Percentiles rank a stretch among this genome's conserved stretches.
Evolutionary conservation across 2,113 vertebrate species (phyloP).

Genomic region (Phalacrocorax pelagicus): DNA sequence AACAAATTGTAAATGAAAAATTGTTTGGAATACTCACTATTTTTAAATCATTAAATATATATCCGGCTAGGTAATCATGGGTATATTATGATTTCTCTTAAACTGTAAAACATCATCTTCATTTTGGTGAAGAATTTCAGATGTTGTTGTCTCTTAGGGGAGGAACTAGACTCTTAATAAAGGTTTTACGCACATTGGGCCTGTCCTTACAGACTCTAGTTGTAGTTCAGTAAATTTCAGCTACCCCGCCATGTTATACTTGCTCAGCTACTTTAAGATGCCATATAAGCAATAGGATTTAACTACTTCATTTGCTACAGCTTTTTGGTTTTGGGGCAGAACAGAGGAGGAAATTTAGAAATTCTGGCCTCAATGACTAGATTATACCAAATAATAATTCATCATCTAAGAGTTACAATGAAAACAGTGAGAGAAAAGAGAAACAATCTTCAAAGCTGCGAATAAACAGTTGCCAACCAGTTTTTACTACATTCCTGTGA

Average conservation of each 20-base stretch:
- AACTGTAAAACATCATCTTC: not conserved
- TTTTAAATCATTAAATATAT: constrained; percentile 10
- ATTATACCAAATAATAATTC: not conserved
- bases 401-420: not conserved
- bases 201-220: not conserved
- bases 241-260: not conserved
- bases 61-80: not conserved
- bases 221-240: not conserved
- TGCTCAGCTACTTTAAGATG: not conserved
- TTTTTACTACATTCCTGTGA: not conserved
- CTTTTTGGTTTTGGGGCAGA: not conserved
- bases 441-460: not conserved
- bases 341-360: not conserved
- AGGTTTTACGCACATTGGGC: not conserved
- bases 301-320: not conserved
- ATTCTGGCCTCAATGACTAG: not conserved
- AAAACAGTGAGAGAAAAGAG: not conserved
- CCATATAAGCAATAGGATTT: not conserved
- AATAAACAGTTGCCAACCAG: not conserved
- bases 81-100: not conserved
- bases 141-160: not conserved
- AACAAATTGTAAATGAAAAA: not conserved
- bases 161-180: not conserved
- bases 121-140: constrained; percentile 6
- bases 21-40: constrained; percentile 25